Evolutionary conservation across 2,113 vertebrate species (phyloP).

Genomic region (Carollia perspicillata): DNA sequence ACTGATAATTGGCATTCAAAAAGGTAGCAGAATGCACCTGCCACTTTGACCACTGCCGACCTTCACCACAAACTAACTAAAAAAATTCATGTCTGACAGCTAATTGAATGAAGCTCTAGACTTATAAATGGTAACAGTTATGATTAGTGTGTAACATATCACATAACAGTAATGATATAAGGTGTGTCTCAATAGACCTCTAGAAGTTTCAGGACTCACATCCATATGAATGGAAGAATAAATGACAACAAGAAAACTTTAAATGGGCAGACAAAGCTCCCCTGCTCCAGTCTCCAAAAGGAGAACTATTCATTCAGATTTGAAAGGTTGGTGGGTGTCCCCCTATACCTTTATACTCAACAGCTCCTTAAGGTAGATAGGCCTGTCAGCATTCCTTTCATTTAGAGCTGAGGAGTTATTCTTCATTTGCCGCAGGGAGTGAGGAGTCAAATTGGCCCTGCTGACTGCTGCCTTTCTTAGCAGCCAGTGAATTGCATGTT

Average conservation of each 20-base stretch:
- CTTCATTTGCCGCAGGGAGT: conserved; percentile 75
- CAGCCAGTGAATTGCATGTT: conserved; percentile 44
- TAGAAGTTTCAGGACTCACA: conserved; percentile 62
- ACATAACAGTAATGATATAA: conserved; percentile 73
- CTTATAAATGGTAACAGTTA: conserved; percentile 79
- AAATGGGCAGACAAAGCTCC: conserved; percentile 50
- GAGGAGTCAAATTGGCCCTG: conserved; percentile 64
- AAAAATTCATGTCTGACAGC: conserved; percentile 78
- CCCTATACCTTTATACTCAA: conserved; percentile 33
- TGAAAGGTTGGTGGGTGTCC: conserved; percentile 65
- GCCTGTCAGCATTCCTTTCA: conserved; percentile 70
- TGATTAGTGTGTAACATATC: conserved; percentile 78
- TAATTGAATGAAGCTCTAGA: conserved; percentile 80
- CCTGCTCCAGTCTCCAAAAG: conserved; percentile 56
- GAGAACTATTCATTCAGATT: conserved; percentile 70
- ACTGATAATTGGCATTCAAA: conserved; percentile 78
- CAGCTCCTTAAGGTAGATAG: conserved; percentile 69
- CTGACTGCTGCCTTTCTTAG: conserved; percentile 59
- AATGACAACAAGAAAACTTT: conserved; percentile 63
- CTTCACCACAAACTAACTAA: conserved; percentile 79
- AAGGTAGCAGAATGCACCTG: conserved; percentile 78
- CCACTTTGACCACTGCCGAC: conserved; percentile 76
- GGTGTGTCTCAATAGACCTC: conserved; percentile 59
- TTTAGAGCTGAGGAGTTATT: conserved; percentile 65
- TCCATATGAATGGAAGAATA: conserved; percentile 61